Conservation (phyloP, 2,797 vertebrate genomes). For the Bradypodion ventrale region DNA sequence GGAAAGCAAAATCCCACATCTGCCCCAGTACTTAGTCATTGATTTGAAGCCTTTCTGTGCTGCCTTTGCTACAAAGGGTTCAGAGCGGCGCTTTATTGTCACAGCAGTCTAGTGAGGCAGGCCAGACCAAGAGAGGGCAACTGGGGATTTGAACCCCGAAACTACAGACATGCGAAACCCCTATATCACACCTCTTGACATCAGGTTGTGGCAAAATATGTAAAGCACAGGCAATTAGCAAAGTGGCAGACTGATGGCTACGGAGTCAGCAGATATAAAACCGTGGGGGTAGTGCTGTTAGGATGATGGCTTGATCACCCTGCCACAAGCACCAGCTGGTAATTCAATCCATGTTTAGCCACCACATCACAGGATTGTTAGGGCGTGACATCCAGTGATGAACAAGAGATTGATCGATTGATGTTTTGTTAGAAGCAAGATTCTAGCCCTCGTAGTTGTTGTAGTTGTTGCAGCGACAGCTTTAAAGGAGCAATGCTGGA, state of each 20-base stretch:
- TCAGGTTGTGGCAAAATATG: not conserved
- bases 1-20: not conserved
- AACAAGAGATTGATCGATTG: not conserved
- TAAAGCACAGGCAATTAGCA: too few species aligned
- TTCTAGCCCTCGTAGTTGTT: not conserved
- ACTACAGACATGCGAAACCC: too few species aligned
- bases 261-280: not conserved
- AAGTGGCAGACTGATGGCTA: too few species aligned
- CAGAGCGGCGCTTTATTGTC: too few species aligned
- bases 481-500: not conserved
- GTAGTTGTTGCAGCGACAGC: not conserved
- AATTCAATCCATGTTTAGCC: not conserved
- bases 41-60: too few species aligned
- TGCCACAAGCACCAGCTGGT: not conserved
- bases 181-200: too few species aligned
- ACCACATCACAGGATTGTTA: too few species aligned
- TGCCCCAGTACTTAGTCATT: not conserved
- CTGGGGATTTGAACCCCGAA: too few species aligned
- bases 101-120: too few species aligned
- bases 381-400: not conserved
- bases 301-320: not conserved
- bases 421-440: too few species aligned
- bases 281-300: not conserved
- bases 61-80: too few species aligned
- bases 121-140: too few species aligned